Conservation (phyloP, 2,113 vertebrate species). For the Agelaius phoeniceus region DNA sequence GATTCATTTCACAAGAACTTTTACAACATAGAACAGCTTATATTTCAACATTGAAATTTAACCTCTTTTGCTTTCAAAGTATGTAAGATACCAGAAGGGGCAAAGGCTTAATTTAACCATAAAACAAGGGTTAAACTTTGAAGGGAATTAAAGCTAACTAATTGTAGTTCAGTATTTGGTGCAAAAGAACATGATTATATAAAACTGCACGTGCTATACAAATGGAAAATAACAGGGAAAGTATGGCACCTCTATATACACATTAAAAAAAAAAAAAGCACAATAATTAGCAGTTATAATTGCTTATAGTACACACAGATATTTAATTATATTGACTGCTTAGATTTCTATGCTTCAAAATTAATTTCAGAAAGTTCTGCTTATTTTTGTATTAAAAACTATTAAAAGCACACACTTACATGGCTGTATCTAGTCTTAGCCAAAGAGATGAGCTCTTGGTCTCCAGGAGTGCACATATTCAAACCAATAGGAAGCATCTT, state of each 20-base stretch:
- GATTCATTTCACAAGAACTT: background rate
- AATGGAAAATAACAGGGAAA: background rate
- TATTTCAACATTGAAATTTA: background rate
- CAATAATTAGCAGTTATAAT: background rate
- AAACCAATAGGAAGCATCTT: conserved; percentile 98
- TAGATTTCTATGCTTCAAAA: background rate
- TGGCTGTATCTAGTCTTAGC: conserved; percentile 90
- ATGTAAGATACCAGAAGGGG: background rate
- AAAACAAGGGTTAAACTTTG: background rate
- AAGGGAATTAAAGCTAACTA: background rate
- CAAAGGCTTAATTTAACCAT: background rate
- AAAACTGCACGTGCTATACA: background rate
- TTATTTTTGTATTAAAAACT: background rate
- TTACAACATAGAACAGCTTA: background rate
- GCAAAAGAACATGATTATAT: background rate
- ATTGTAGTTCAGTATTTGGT: background rate
- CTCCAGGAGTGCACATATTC: conserved; percentile 98
- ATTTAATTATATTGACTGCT: background rate
- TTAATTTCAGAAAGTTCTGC: background rate
- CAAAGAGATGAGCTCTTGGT: conserved; percentile 96
- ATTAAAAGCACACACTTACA: conserved; percentile 74
- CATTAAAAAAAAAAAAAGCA: background rate
- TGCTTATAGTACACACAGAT: background rate
- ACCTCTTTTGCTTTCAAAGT: background rate
- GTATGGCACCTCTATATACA: background rate